Conservation (phyloP, 2,113 vertebrate genomes). For the Orycteropus afer region DNA sequence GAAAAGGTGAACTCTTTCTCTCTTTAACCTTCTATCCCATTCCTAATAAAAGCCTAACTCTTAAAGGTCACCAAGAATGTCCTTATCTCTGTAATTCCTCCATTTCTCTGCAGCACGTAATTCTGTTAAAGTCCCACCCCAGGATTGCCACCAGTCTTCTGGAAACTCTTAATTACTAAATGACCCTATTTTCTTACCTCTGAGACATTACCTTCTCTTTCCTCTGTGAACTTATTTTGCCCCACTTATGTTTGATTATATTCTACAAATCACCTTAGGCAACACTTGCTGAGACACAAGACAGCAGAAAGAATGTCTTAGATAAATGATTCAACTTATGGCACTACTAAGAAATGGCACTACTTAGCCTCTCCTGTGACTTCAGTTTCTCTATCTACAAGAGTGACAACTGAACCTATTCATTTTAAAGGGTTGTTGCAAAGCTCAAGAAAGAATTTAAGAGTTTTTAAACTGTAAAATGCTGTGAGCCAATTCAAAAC, state of each 20-base stretch:
- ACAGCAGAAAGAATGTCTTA: constrained; percentile 40
- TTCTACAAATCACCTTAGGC: constrained; percentile 39
- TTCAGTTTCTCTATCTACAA: neutral
- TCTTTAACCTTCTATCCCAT: neutral
- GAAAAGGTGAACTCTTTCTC: neutral
- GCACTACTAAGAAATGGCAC: neutral
- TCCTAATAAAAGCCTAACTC: neutral
- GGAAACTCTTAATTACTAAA: constrained; percentile 15
- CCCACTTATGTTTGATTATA: neutral
- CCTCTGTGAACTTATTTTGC: neutral
- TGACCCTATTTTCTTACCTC: neutral
- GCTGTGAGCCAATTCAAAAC: neutral
- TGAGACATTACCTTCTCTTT: neutral
- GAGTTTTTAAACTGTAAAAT: constrained; percentile 39
- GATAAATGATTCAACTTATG: constrained; percentile 6
- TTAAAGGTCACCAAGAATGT: neutral
- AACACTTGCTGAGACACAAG: neutral
- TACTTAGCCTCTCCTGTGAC: neutral
- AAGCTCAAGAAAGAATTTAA: constrained; percentile 42
- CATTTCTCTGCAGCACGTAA: neutral
- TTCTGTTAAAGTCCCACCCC: neutral
- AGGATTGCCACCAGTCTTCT: neutral
- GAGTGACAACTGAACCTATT: neutral
- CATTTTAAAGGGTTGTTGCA: neutral
- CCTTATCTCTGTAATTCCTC: neutral